Percentiles rank a stretch among this genome's conserved stretches.
Conservation (phyloP, 2,888 invertebrate genomes). For the Tridacna crocea region DNA sequence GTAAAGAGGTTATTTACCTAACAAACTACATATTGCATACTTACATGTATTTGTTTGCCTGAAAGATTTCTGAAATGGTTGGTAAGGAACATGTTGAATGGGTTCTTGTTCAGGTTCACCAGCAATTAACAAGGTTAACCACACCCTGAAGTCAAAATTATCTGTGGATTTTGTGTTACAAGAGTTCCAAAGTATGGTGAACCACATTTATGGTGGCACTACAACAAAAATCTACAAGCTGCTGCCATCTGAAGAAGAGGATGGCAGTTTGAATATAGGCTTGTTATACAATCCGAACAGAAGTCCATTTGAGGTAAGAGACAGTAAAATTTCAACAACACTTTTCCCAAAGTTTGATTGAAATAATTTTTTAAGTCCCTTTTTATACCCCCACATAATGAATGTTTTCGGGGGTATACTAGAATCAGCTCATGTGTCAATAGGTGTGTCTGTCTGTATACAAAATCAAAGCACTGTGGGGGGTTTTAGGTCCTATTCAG, state of each 20-base stretch:
- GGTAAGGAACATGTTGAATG: neutral
- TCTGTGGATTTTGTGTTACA: constrained; percentile 84
- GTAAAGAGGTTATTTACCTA: too few relatives aligned
- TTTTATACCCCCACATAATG: too few relatives aligned
- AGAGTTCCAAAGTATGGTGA: constrained; percentile 86
- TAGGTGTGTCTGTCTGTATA: too few relatives aligned
- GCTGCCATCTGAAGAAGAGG: constrained; percentile 57
- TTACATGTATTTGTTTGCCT: too few relatives aligned
- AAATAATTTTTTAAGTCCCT: too few relatives aligned
- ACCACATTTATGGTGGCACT: constrained; percentile 73
- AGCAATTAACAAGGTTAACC: constrained; percentile 86
- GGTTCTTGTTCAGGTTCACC: constrained; percentile 85
- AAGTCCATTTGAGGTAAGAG: constrained; percentile 66
- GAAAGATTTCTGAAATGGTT: too few relatives aligned
- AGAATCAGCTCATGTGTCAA: too few relatives aligned
- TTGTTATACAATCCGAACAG: constrained; percentile 71
- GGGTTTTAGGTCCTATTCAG: too few relatives aligned
- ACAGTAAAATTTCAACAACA: neutral
- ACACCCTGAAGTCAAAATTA: constrained; percentile 79
- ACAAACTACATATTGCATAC: too few relatives aligned
- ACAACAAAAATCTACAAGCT: constrained; percentile 77
- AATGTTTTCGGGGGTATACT: too few relatives aligned
- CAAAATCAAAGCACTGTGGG: too few relatives aligned
- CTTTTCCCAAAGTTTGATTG: too few relatives aligned
- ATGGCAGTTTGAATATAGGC: constrained; percentile 62